Percentiles rank a stretch among this genome's conserved stretches.
Evolutionary conservation across 2,888 invertebrate genomes (phyloP).

Genomic region (Nomada goodeniana): DNA sequence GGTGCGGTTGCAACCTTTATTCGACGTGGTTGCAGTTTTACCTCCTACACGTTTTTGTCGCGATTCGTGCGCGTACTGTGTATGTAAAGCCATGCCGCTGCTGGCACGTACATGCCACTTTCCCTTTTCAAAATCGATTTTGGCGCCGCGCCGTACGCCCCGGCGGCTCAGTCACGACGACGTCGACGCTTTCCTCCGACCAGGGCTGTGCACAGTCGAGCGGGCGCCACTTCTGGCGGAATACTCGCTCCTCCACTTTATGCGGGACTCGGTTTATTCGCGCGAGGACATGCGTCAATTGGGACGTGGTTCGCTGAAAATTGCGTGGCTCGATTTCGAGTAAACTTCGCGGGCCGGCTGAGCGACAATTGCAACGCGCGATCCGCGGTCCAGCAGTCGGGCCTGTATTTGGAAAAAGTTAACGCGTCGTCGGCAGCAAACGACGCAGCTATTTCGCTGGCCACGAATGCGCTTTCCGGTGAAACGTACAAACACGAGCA

Average conservation of each 20-base stretch:
- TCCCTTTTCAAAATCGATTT: constrained; percentile 82
- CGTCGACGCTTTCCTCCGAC: constrained; percentile 61
- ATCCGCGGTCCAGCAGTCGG: neutral
- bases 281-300: neutral
- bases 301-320: neutral
- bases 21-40: constrained; percentile 56
- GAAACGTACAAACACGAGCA: neutral
- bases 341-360: neutral
- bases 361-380: neutral
- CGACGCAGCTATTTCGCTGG: neutral
- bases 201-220: constrained; percentile 58
- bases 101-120: constrained; percentile 76
- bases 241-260: neutral
- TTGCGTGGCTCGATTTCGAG: neutral
- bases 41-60: constrained; percentile 61
- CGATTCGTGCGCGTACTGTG: constrained; percentile 53
- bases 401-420: too few species aligned
- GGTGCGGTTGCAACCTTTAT: constrained; percentile 53
- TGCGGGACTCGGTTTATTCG: neutral
- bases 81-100: constrained; percentile 66
- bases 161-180: constrained; percentile 68
- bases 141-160: constrained; percentile 75
- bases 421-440: too few species aligned
- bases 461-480: neutral
- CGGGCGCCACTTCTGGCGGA: constrained; percentile 12